phyloP scores from a whole-genome alignment of 2,113 vertebrate genomes.

The Gyps fulvus region DNA sequence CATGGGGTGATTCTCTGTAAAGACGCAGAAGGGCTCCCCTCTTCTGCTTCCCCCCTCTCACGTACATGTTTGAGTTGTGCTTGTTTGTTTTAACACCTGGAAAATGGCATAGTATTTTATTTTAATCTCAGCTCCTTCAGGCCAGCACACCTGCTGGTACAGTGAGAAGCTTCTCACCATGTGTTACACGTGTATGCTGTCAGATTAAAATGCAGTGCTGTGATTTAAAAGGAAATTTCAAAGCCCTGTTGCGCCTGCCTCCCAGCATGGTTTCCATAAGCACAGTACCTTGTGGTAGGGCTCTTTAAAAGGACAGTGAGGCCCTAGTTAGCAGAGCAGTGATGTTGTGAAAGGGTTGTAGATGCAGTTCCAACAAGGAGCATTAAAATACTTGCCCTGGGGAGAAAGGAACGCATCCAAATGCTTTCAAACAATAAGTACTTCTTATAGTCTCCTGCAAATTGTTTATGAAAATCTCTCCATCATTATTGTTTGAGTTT shows the following conservation, averaged over 20 bases:
- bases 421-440: neutral
- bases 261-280: neutral
- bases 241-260: neutral
- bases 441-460: neutral
- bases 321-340: neutral
- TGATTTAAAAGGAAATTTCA: neutral
- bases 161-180: neutral
- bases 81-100: neutral
- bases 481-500: neutral
- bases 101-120: neutral
- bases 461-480: neutral
- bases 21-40: neutral
- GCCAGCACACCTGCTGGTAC: neutral
- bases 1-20: neutral
- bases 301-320: neutral
- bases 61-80: accelerated
- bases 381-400: neutral
- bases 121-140: neutral
- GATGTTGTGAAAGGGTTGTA: neutral
- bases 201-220: neutral
- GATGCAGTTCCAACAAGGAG: neutral
- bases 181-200: neutral
- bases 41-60: neutral
- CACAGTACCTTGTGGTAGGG: neutral
- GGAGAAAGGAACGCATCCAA: neutral